Conservation (phyloP, 1,140 invertebrate species). For the Vollenhovia emeryi region DNA sequence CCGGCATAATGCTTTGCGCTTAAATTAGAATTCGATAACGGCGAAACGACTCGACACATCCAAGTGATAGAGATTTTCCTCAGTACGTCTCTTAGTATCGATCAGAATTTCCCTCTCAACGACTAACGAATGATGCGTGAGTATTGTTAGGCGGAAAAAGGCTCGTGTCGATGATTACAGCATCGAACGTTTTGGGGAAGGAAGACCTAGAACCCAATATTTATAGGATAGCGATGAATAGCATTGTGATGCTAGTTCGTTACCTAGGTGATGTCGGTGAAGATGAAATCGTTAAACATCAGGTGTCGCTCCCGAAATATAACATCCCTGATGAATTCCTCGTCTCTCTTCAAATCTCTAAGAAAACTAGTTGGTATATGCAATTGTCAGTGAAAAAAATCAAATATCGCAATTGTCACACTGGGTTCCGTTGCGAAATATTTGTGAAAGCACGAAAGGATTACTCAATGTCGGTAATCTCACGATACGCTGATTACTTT, state of each 20-base stretch:
- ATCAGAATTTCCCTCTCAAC: not conserved
- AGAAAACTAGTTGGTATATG: not conserved
- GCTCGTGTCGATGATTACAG: not conserved
- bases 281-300: not conserved
- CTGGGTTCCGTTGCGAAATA: not conserved
- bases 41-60: not conserved
- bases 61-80: not conserved
- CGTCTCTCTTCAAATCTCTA: not conserved
- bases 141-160: not conserved
- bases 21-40: not conserved
- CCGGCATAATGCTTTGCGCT: not conserved
- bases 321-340: not conserved
- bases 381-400: not conserved
- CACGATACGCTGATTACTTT: not conserved
- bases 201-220: not conserved
- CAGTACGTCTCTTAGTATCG: not conserved
- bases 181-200: not conserved
- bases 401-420: not conserved
- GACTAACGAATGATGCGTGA: not conserved
- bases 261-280: conserved; percentile 4
- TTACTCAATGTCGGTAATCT: not conserved
- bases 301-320: not conserved
- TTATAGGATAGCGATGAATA: not conserved
- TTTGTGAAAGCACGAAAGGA: not conserved
- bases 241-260: conserved; percentile 11